These are phyloP conservation scores for Amyelois transitella DNA, from an alignment of 1,140 invertebrate species.

Conservation along the genomic window DNA sequence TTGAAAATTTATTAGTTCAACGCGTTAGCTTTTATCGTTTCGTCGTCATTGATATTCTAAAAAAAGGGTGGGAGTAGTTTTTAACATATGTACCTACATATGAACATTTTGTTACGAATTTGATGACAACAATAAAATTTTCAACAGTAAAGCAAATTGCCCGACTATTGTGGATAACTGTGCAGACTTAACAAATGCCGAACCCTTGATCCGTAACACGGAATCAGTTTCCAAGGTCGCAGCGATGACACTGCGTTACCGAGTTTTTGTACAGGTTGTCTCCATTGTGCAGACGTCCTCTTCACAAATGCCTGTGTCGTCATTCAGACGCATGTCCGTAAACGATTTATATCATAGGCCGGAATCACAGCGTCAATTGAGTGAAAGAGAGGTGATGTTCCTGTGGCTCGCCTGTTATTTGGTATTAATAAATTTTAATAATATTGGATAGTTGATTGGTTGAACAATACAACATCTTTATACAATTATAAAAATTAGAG, in stretches of 20 bases:
- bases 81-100: too few species aligned
- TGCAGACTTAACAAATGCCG: background rate
- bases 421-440: too few species aligned
- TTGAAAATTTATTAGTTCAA: too few species aligned
- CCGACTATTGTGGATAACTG: constrained; percentile 9
- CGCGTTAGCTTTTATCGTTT: too few species aligned
- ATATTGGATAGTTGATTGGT: too few species aligned
- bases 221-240: constrained; percentile 47
- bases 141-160: background rate
- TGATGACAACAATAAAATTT: too few species aligned
- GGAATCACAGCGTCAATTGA: background rate
- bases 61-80: too few species aligned
- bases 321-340: constrained; percentile 10
- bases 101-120: background rate
- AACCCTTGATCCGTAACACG: constrained; percentile 39
- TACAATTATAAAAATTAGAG: too few species aligned
- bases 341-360: background rate
- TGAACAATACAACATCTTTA: too few species aligned
- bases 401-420: background rate
- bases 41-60: too few species aligned
- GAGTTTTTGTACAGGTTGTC: constrained; percentile 36
- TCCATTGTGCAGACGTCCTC: constrained; percentile 36
- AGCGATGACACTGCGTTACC: constrained; percentile 37
- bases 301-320: constrained; percentile 4
- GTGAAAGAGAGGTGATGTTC: background rate